These are phyloP conservation scores for Amyelois transitella DNA, from an alignment of 1,140 invertebrate species.

Conservation along the genomic window DNA sequence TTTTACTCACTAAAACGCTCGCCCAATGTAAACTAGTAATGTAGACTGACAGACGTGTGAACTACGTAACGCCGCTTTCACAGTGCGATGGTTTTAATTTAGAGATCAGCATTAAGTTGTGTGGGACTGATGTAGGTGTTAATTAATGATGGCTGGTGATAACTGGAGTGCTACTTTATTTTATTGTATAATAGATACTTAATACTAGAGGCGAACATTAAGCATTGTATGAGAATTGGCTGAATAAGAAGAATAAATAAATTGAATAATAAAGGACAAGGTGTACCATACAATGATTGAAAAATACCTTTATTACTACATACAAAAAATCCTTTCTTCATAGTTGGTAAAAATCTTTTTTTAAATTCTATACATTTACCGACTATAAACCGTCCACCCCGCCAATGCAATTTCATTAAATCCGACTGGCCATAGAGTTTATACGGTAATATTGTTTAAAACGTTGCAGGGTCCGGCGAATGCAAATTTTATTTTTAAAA, in stretches of 20 bases:
- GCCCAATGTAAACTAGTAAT: not conserved
- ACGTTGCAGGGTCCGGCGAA: conserved; percentile 8
- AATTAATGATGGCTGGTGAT: not conserved
- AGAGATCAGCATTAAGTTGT: conserved; percentile 3
- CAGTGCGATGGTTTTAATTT: conserved; percentile 8
- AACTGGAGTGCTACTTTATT: not conserved
- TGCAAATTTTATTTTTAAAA: conserved; percentile 29
- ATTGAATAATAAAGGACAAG: no score
- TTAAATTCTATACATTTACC: not conserved
- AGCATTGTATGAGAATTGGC: no score
- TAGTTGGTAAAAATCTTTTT: no score
- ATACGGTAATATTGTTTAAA: conserved; percentile 9
- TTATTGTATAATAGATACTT: no score
- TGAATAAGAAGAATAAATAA: no score
- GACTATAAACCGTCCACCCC: not conserved
- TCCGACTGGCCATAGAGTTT: conserved; percentile 8
- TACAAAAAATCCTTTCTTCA: no score
- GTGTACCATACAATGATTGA: no score
- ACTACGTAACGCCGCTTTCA: not conserved
- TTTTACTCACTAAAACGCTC: not conserved
- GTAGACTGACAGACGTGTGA: conserved; percentile 6
- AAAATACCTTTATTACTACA: no score
- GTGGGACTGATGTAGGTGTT: not conserved
- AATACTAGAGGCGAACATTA: no score
- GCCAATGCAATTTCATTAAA: conserved; percentile 14